A percentile compares a stretch with the other conserved stretches of the same genome.
Conservation (phyloP, 1,140 invertebrate genomes). For the Drosophila setifemur region DNA sequence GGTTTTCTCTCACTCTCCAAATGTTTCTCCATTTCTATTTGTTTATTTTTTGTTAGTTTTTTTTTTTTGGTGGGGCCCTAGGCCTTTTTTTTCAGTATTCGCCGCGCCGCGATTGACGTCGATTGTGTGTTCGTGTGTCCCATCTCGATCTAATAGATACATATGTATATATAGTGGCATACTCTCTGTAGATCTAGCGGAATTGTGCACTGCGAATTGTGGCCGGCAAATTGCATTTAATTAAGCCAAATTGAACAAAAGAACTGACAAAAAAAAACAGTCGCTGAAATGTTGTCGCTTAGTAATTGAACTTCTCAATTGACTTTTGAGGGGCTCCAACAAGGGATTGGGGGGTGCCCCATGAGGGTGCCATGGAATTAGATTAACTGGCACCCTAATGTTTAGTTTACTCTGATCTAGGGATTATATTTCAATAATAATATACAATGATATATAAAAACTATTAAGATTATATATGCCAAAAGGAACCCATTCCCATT, state of each 20-base stretch:
- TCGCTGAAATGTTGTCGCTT: conserved; percentile 13
- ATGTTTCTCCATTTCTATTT: conserved; percentile 14
- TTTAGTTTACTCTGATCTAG: too few species aligned
- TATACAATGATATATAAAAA: too few species aligned
- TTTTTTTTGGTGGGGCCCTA: conserved; percentile 42
- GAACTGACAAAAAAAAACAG: conserved; percentile 8
- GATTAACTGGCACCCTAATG: background rate
- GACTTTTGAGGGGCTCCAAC: conserved; percentile 11
- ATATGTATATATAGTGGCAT: conserved; percentile 14
- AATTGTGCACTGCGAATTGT: conserved; percentile 21
- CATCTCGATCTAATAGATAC: conserved; percentile 12
- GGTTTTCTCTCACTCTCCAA: conserved; percentile 15
- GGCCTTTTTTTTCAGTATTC: conserved; percentile 58
- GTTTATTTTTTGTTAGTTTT: conserved; percentile 37
- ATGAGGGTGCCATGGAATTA: background rate
- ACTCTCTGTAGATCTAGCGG: conserved; percentile 15
- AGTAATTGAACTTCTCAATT: conserved; percentile 71
- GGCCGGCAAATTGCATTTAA: conserved; percentile 64
- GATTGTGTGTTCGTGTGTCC: conserved; percentile 55
- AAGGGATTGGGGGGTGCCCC: background rate
- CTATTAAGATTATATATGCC: too few species aligned
- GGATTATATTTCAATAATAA: too few species aligned
- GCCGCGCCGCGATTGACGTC: conserved; percentile 52
- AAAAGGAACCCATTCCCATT: too few species aligned
- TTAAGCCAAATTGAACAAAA: conserved; percentile 67